Evolutionary conservation across 2,797 vertebrate species (phyloP).

Genomic region (Ciconia nigra): DNA sequence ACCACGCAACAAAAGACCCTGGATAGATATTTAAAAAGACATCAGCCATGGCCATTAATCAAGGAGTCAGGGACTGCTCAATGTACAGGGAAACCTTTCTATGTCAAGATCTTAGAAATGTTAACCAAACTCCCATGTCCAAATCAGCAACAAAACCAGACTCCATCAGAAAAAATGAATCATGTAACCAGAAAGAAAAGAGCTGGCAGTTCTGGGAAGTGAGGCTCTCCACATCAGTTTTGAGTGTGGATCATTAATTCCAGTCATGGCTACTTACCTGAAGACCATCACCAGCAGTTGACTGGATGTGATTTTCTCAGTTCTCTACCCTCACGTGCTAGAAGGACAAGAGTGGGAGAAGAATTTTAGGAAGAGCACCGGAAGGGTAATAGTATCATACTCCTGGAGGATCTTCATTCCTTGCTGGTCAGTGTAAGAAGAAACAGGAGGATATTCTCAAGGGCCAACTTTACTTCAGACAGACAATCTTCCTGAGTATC

Average conservation of each 20-base stretch:
- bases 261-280: neutral
- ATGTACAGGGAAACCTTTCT: neutral
- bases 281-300: neutral
- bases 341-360: neutral
- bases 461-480: neutral
- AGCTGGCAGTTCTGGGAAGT: neutral
- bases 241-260: neutral
- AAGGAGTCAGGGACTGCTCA: neutral
- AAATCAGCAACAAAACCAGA: neutral
- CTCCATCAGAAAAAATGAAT: neutral
- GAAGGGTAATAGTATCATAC: neutral
- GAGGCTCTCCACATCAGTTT: neutral
- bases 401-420: neutral
- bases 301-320: neutral
- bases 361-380: neutral
- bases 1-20: neutral
- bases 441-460: neutral
- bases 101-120: neutral
- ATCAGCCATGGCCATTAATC: neutral
- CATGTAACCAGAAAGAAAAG: neutral
- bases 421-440: neutral
- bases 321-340: neutral
- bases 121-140: accelerated
- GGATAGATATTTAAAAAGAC: neutral
- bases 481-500: neutral